Percentiles rank a stretch among this genome's conserved stretches.
phyloP scores from a whole-genome alignment of 2,797 vertebrate species.

The Chloroceryle inda region DNA sequence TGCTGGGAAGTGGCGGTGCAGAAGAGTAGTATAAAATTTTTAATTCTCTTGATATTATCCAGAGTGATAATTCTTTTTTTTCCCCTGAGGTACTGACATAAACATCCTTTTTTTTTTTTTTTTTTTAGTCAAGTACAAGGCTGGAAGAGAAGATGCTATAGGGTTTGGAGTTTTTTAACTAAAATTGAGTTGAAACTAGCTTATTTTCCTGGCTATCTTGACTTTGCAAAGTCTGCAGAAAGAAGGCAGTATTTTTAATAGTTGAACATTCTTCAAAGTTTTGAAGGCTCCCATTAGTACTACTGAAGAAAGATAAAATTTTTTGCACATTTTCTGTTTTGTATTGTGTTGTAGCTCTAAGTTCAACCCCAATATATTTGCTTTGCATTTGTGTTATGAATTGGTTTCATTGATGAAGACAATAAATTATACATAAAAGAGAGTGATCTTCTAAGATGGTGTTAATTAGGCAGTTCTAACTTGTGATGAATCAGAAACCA shows the following conservation, averaged over 20 bases:
- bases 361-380: conserved; percentile 41
- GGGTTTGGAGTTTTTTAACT: not conserved
- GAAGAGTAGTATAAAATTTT: not conserved
- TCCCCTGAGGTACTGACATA: not conserved
- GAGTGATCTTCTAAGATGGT: not conserved
- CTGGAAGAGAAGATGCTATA: not conserved
- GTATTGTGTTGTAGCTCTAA: conserved; percentile 52
- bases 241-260: not conserved
- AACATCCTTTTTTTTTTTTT: conserved; percentile 14
- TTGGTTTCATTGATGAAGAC: conserved; percentile 50
- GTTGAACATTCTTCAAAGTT: not conserved
- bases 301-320: conserved; percentile 15
- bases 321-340: conserved; percentile 28
- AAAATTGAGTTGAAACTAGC: not conserved
- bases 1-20: not conserved
- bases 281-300: conserved; percentile 1
- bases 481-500: conserved; percentile 30
- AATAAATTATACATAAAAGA: conserved; percentile 62
- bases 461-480: conserved; percentile 50
- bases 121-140: not conserved
- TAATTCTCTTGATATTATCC: not conserved
- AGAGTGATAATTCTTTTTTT: not conserved
- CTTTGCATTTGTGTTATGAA: conserved; percentile 40
- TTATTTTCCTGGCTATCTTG: not conserved
- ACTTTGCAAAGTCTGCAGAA: not conserved